Percentiles rank a stretch among this genome's conserved stretches.
Evolutionary conservation across 1,140 invertebrate species (phyloP).

Genomic region (Leguminivora glycinivorella): DNA sequence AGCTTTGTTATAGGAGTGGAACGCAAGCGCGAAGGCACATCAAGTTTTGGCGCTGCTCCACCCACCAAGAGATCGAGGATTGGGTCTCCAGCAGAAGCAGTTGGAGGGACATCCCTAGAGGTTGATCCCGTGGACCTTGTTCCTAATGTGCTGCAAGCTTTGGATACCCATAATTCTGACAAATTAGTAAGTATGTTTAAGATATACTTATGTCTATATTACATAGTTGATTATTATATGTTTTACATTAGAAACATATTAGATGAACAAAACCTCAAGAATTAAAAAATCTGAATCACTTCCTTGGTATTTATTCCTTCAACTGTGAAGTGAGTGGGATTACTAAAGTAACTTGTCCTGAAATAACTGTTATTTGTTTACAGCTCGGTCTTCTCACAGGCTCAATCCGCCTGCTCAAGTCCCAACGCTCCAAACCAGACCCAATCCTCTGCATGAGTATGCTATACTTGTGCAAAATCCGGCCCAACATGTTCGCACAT

Average conservation of each 20-base stretch:
- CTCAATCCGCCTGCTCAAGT: slow-evolving; percentile 83
- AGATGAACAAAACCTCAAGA: too few species aligned
- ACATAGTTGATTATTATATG: too few species aligned
- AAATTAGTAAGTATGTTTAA: slow-evolving; percentile 62
- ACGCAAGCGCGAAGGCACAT: slow-evolving; percentile 64
- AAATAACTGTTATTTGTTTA: slow-evolving; percentile 36
- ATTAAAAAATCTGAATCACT: too few species aligned
- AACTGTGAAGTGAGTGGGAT: too few species aligned
- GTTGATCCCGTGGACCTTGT: slow-evolving; percentile 76
- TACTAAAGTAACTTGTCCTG: too few species aligned
- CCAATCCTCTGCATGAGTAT: slow-evolving; percentile 87
- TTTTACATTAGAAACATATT: too few species aligned
- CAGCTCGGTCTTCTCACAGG: slow-evolving; percentile 78
- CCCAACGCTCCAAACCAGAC: slow-evolving; percentile 89
- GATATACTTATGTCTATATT: neutral
- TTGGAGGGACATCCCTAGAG: slow-evolving; percentile 67
- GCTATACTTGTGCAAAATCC: slow-evolving; percentile 89
- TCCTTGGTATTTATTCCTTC: too few species aligned
- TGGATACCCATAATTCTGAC: slow-evolving; percentile 75
- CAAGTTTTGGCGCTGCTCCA: slow-evolving; percentile 64
- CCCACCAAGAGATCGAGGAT: slow-evolving; percentile 71
- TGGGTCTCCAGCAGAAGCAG: slow-evolving; percentile 72
- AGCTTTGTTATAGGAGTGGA: slow-evolving; percentile 56
- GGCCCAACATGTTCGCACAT: slow-evolving; percentile 88
- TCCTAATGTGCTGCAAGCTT: slow-evolving; percentile 68